These are phyloP conservation scores for Hypomesus transpacificus DNA, from an alignment of 2,113 vertebrate species.

Conservation along the genomic window DNA sequence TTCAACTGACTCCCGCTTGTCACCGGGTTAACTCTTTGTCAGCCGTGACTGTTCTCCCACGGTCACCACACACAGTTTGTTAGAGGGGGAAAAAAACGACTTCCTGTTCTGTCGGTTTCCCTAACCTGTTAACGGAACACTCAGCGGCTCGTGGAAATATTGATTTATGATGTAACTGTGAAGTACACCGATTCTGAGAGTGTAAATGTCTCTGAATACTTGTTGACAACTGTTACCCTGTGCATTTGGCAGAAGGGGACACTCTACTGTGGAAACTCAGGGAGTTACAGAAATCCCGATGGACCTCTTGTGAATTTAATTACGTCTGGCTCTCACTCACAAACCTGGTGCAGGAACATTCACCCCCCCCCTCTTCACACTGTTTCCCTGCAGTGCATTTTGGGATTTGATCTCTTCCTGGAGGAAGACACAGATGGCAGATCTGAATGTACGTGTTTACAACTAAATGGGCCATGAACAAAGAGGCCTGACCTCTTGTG, in stretches of 20 bases:
- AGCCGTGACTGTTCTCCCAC: too few species aligned
- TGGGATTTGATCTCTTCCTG: constrained; percentile 51
- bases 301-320: constrained; percentile 52
- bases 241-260: not conserved
- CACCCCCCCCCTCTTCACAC: constrained; percentile 49
- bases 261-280: not conserved
- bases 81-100: not conserved
- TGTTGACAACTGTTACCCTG: not conserved
- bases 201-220: not conserved
- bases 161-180: not conserved
- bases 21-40: not conserved
- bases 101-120: not conserved
- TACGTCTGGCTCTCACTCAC: constrained; percentile 45
- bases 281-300: constrained; percentile 19
- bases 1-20: constrained; percentile 10
- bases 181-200: not conserved
- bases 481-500: constrained; percentile 45
- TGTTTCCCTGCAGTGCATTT: constrained; percentile 51
- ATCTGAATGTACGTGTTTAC: constrained; percentile 54
- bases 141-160: not conserved
- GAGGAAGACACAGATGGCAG: constrained; percentile 60
- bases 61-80: not conserved
- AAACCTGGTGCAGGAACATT: constrained; percentile 47
- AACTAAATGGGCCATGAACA: constrained; percentile 62
- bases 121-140: not conserved